A percentile compares a stretch with the other conserved stretches of the same genome.
phyloP scores from a whole-genome alignment of 2,888 invertebrate species.

The Aphidoletes aphidimyza region DNA sequence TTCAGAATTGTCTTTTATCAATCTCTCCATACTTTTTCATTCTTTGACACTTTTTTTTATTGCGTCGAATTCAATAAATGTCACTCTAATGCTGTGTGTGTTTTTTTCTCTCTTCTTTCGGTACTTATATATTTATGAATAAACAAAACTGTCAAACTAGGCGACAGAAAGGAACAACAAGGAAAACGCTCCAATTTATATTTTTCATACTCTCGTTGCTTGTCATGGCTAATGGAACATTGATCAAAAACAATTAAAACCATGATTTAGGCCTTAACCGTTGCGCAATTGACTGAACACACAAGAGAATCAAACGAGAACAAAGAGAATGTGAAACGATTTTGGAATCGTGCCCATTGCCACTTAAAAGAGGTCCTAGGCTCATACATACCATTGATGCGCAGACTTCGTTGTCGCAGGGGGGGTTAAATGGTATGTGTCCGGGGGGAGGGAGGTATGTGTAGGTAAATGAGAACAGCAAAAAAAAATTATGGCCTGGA shows the following conservation, averaged over 20 bases:
- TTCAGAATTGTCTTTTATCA: no score
- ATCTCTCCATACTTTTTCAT: neutral
- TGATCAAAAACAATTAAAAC: constrained; percentile 19
- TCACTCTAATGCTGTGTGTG: neutral
- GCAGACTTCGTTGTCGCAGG: no score
- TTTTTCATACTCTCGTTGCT: neutral
- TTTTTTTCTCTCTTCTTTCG: neutral
- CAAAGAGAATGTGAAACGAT: no score
- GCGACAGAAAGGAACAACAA: neutral
- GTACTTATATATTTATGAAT: neutral
- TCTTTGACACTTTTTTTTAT: constrained; percentile 9
- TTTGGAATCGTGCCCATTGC: no score
- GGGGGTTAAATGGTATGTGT: no score
- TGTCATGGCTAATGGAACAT: constrained; percentile 1
- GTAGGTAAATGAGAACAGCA: no score
- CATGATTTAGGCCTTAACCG: neutral
- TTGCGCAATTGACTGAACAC: neutral
- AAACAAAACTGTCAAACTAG: neutral
- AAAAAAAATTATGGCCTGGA: no score
- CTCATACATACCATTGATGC: no score
- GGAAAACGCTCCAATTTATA: neutral
- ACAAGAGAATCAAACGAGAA: no score
- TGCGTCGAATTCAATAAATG: constrained; percentile 9
- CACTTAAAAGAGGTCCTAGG: no score
- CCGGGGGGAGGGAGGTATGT: no score